Conservation (phyloP, 2,888 invertebrate species). For the Metellina segmentata region DNA sequence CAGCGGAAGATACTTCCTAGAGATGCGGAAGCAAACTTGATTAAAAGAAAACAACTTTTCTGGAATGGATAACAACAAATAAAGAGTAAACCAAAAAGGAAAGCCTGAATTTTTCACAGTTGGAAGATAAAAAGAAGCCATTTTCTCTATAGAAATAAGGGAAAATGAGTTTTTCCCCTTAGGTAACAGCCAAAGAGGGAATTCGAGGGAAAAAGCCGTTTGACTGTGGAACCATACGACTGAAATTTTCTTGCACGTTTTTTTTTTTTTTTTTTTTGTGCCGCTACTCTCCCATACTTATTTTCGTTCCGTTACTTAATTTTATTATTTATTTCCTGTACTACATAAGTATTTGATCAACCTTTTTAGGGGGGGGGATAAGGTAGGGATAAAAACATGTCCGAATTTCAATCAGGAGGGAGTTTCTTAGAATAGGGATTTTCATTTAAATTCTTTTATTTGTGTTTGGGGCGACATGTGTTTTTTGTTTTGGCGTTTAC, state of each 20-base stretch:
- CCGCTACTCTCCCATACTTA: neutral
- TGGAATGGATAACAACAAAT: neutral
- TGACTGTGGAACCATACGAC: neutral
- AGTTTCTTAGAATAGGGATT: neutral
- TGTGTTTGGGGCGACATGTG: neutral
- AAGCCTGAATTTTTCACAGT: neutral
- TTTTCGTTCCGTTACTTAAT: neutral
- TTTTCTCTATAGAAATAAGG: neutral
- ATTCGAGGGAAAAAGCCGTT: neutral
- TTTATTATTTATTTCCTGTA: neutral
- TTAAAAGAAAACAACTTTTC: slow-evolving; percentile 58
- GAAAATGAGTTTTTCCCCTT: neutral
- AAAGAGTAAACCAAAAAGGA: neutral
- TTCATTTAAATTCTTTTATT: neutral
- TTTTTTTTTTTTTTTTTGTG: neutral
- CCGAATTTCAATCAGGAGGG: neutral
- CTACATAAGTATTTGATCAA: neutral
- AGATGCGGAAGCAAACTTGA: slow-evolving; percentile 32
- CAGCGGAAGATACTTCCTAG: slow-evolving; percentile 7
- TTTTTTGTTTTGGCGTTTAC: neutral
- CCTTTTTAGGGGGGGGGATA: neutral
- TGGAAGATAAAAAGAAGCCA: neutral
- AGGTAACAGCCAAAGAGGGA: neutral
- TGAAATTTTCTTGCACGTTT: neutral
- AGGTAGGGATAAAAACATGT: neutral